These are phyloP conservation scores for Lordiphosa fenestrarum DNA, from an alignment of 2,888 invertebrate species.

Conservation along the genomic window DNA sequence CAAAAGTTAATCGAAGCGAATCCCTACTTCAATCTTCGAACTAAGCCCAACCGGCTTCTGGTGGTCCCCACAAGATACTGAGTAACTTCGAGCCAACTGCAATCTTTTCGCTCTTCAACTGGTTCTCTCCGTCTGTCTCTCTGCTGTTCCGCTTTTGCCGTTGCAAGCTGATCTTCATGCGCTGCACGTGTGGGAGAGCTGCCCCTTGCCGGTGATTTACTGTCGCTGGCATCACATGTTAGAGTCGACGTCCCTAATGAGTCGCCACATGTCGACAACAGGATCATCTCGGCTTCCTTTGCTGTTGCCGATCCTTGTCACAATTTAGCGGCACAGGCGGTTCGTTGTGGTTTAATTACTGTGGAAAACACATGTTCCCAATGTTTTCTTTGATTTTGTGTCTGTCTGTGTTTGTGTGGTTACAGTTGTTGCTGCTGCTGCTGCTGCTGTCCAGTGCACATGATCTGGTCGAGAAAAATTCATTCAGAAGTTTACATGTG, in stretches of 20 bases:
- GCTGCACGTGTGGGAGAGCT: slow-evolving; percentile 38
- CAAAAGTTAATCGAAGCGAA: not conserved
- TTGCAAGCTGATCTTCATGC: slow-evolving; percentile 49
- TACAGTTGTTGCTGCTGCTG: not conserved
- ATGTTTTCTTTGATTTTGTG: slow-evolving; percentile 54
- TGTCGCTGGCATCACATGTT: slow-evolving; percentile 42
- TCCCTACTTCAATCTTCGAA: slow-evolving; percentile 1
- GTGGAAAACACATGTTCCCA: slow-evolving; percentile 47
- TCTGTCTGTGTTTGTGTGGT: not conserved
- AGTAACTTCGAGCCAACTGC: slow-evolving; percentile 16
- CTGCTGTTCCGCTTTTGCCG: not conserved
- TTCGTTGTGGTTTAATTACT: slow-evolving; percentile 48
- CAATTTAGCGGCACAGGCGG: slow-evolving; percentile 13
- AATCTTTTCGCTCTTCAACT: slow-evolving; percentile 35
- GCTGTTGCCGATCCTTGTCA: slow-evolving; percentile 42
- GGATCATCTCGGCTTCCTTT: slow-evolving; percentile 36
- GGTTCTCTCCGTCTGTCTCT: slow-evolving; percentile 39
- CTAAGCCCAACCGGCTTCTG: slow-evolving; percentile 40
- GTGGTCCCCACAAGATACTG: slow-evolving; percentile 47
- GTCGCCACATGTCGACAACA: slow-evolving; percentile 56
- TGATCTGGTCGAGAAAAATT: slow-evolving; percentile 23
- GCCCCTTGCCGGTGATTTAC: slow-evolving; percentile 43
- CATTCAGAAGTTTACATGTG: slow-evolving; percentile 46
- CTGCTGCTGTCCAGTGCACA: slow-evolving; percentile 21
- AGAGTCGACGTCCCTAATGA: slow-evolving; percentile 52